Evolutionary conservation across 2,888 invertebrate genomes (phyloP), one percentile per base, ranked within the genome.

Genomic region (Arge pagana): DNA sequence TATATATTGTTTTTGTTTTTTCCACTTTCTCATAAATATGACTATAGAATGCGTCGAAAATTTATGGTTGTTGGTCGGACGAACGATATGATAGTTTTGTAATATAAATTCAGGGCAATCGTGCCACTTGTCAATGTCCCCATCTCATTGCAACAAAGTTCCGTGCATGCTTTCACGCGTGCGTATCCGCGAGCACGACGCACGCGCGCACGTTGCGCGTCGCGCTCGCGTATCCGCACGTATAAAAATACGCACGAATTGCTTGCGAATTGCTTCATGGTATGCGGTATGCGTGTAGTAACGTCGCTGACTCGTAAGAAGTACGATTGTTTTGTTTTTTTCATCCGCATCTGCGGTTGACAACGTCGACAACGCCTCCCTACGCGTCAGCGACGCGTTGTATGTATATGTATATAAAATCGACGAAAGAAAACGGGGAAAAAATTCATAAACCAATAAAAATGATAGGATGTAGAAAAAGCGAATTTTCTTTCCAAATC

Each of bases 71-170:
- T 43, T 43, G 43, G 19, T 43, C 26, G 26, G 13, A 15, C 13
- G n/a, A n/a, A n/a, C 10, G n/a, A 19, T 24, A 11, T 33, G 11
- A 43, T 21, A 13, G 28, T 26, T 28, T 41, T n/a, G 4, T 15
- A 26, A 31, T 16, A 21, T 19, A 39, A 31, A n/a, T 3, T 26
- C 26, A 41, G 41, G 41, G 26, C 41, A 41, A 28, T 13, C 16
- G 4, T 39, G 41, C 41, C 41, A 26, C 28, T 18, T 41, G 13
- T 39, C 8, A 42, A n/a, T 45, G 45, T 45, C 45, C 45, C 45
- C 45, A 45, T 45, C 45, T 45, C 45, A 45, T 45, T 45, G 45
- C 45, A 45, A 45, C 45, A 45, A 45, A 45, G 35, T n/a, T n/a
- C n/a, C n/a, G n/a, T n/a, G n/a, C n/a, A n/a, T n/a, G n/a, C n/a